phyloP scores from a whole-genome alignment of 1,140 invertebrate genomes.

The Diprion similis region DNA sequence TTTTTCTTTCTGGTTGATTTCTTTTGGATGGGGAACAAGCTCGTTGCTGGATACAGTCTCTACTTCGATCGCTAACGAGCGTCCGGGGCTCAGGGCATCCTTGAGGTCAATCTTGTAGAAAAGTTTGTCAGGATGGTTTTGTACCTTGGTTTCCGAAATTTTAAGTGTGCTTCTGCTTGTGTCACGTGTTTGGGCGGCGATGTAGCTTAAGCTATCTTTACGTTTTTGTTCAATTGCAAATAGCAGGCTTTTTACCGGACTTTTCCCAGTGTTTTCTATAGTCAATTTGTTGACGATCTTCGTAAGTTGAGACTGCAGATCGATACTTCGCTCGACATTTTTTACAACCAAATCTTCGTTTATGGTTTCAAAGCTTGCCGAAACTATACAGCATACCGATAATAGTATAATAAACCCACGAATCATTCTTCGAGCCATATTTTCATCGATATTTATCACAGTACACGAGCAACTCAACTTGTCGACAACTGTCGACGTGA shows the following conservation, averaged over 20 bases:
- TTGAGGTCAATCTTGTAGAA: conserved; percentile 72
- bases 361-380: conserved; percentile 8
- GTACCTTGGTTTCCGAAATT: conserved; percentile 63
- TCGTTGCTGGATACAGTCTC: conserved; percentile 81
- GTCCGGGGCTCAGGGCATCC: conserved; percentile 66
- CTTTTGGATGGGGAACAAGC: conserved; percentile 81
- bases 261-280: conserved; percentile 81
- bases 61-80: conserved; percentile 69
- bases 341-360: conserved; percentile 71
- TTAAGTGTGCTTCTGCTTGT: conserved; percentile 69
- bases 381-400: neutral
- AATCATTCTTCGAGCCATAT: conserved; percentile 1
- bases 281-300: conserved; percentile 82
- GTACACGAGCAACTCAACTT: neutral
- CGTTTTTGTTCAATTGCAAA: conserved; percentile 73
- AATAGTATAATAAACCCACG: neutral
- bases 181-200: conserved; percentile 71
- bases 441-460: neutral
- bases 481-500: conserved; percentile 3
- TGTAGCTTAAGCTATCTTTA: conserved; percentile 74
- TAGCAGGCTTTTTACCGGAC: conserved; percentile 72
- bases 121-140: conserved; percentile 58
- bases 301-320: conserved; percentile 87
- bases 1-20: conserved; percentile 91
- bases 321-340: conserved; percentile 86